phyloP scores from a whole-genome alignment of 2,888 invertebrate genomes.

The Pycnomerus fuliginosus region DNA sequence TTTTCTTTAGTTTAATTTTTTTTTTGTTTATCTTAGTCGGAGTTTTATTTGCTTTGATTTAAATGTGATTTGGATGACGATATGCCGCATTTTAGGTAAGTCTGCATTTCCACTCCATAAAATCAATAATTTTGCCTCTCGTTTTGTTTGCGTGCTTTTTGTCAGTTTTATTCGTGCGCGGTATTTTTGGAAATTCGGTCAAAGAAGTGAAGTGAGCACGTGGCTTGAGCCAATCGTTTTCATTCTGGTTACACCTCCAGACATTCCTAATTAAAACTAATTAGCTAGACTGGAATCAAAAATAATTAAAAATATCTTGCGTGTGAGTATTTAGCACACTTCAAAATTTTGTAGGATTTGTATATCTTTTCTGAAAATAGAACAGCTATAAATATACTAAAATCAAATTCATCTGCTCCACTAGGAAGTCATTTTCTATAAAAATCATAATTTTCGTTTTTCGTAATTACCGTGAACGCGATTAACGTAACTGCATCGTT shows the following conservation, averaged over 20 bases:
- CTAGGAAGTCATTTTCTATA: conserved; percentile 39
- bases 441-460: conserved; percentile 2
- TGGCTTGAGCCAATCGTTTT: conserved; percentile 20
- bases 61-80: conserved; percentile 3
- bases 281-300: too few species aligned
- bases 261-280: too few species aligned
- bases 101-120: conserved; percentile 6
- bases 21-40: conserved; percentile 12
- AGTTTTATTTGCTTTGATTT: conserved; percentile 4
- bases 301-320: too few species aligned
- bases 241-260: conserved; percentile 18
- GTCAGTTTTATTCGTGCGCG: too few species aligned
- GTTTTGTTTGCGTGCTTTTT: neutral
- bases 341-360: conserved; percentile 37
- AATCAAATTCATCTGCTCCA: conserved; percentile 39
- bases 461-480: too few species aligned
- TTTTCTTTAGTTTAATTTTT: conserved; percentile 18
- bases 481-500: neutral
- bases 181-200: conserved; percentile 8
- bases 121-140: conserved; percentile 14
- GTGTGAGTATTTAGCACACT: too few species aligned
- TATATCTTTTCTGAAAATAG: conserved; percentile 42
- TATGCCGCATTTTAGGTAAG: conserved; percentile 18
- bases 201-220: conserved; percentile 13
- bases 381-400: conserved; percentile 39